Evolutionary conservation across 2,113 vertebrate genomes (phyloP).

Genomic region (Pelecanoides urinatrix): DNA sequence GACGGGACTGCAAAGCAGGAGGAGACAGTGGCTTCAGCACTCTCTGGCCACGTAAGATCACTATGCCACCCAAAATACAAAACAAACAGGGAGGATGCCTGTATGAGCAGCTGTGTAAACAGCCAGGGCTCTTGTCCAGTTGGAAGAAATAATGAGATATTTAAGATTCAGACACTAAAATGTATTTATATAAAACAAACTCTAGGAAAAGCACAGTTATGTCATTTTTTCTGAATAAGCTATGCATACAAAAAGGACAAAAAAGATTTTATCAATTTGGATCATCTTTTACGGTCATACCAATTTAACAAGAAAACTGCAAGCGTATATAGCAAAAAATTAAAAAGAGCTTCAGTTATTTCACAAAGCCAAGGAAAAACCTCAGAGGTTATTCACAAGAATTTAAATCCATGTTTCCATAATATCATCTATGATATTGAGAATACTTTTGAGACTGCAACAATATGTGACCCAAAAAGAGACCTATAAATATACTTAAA

Average conservation of each 20-base stretch:
- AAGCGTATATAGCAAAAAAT: not conserved
- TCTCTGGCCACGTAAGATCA: not conserved
- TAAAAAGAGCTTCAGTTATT: not conserved
- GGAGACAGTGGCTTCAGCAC: accelerated
- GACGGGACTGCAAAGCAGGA: not conserved
- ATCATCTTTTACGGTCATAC: not conserved
- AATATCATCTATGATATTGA: not conserved
- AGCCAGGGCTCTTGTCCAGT: not conserved
- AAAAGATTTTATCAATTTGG: not conserved
- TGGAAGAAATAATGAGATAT: not conserved
- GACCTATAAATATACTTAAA: not conserved
- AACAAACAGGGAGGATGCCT: not conserved
- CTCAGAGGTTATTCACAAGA: not conserved
- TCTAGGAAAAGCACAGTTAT: not conserved
- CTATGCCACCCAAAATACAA: not conserved
- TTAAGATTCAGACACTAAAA: not conserved
- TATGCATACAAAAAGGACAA: not conserved
- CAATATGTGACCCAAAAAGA: not conserved
- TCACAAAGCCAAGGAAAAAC: not conserved
- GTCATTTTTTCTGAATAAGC: not conserved
- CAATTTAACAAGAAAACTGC: not conserved
- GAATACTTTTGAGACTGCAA: not conserved
- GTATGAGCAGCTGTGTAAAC: not conserved
- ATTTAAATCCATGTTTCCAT: not conserved
- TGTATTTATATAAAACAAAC: not conserved